Conservation (phyloP, 2,888 invertebrate genomes). For the Drepana falcataria region DNA sequence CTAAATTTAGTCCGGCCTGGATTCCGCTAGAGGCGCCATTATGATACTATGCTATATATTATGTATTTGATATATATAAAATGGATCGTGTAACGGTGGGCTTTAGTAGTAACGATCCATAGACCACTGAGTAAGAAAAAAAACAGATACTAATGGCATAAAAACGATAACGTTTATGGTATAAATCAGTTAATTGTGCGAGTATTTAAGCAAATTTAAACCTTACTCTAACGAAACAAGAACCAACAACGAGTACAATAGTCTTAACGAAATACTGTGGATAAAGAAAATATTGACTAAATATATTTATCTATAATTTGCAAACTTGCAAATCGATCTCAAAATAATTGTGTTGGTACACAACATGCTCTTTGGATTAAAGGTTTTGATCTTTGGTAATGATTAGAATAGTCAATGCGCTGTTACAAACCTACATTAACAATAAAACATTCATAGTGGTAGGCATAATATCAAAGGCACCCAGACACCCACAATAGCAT, state of each 20-base stretch:
- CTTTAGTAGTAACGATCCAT: no score
- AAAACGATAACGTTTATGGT: no score
- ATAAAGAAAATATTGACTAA: neutral
- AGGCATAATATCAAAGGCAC: no score
- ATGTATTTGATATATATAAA: no score
- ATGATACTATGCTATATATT: neutral
- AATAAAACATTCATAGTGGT: neutral
- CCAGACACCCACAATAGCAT: no score
- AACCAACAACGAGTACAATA: neutral
- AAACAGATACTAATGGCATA: no score
- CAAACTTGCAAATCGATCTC: neutral
- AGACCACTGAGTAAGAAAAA: no score
- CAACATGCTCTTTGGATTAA: neutral
- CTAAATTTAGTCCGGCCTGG: neutral
- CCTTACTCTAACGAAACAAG: no score
- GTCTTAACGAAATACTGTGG: neutral
- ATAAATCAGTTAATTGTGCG: no score
- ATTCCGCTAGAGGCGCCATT: neutral
- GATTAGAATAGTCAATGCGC: neutral
- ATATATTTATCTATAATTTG: neutral
- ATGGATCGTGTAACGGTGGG: no score
- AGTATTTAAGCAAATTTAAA: no score
- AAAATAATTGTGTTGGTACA: neutral
- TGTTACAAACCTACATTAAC: neutral
- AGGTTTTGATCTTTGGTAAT: slow-evolving; percentile 1